These are phyloP conservation scores for Stomatorhinus walkeri DNA, from an alignment of 2,797 vertebrate genomes.

Conservation along the genomic window DNA sequence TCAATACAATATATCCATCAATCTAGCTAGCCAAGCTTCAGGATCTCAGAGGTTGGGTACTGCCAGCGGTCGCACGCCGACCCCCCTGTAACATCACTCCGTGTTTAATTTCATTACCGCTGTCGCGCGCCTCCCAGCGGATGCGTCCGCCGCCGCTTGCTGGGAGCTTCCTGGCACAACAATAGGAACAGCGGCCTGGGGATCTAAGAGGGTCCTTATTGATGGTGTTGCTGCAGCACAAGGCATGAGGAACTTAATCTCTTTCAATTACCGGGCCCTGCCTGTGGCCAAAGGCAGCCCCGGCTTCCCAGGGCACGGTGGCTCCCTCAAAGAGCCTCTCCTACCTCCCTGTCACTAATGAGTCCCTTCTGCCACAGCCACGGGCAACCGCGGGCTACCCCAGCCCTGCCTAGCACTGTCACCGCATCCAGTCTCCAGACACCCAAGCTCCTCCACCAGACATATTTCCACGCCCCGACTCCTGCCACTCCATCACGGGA, in stretches of 20 bases:
- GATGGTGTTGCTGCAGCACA: constrained; percentile 27
- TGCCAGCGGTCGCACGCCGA: not conserved
- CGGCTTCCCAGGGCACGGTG: constrained; percentile 16
- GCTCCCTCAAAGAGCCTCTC: constrained; percentile 12
- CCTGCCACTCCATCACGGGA: not conserved
- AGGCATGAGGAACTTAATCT: constrained; percentile 16
- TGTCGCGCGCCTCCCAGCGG: not conserved
- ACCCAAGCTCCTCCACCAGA: not conserved
- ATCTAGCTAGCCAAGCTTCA: not conserved
- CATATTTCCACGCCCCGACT: not conserved
- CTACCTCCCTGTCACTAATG: constrained; percentile 35
- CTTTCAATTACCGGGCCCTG: constrained; percentile 23
- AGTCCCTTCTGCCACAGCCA: constrained; percentile 22
- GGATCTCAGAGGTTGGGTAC: not conserved
- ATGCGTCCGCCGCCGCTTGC: constrained; percentile 20
- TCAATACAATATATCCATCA: not conserved
- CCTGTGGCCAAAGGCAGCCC: constrained; percentile 26
- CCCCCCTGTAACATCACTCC: constrained; percentile 23
- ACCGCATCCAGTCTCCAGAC: not conserved
- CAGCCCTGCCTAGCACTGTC: not conserved
- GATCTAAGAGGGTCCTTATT: constrained; percentile 33
- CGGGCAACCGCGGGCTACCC: not conserved
- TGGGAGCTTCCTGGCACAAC: constrained; percentile 28
- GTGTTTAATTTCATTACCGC: constrained; percentile 30
- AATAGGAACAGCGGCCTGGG: constrained; percentile 17